These are phyloP conservation scores for Hypsopygia costalis DNA, from an alignment of 2,888 invertebrate species.

Conservation along the genomic window DNA sequence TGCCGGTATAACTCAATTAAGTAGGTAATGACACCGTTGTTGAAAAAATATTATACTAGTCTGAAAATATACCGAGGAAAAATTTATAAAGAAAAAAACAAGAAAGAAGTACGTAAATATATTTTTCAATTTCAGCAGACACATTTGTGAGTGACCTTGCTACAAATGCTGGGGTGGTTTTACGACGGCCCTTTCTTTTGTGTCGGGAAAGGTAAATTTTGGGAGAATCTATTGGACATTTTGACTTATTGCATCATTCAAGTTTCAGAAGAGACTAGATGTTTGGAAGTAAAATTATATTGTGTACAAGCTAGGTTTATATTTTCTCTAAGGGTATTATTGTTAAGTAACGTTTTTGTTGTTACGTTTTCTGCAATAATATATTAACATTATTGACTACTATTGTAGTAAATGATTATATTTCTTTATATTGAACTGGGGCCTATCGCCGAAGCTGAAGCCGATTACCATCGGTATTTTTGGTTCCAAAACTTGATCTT, in stretches of 20 bases:
- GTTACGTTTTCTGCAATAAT: too few relatives aligned
- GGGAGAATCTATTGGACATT: conserved; percentile 52
- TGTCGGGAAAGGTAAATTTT: conserved; percentile 53
- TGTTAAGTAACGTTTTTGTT: too few relatives aligned
- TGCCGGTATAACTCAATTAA: not conserved
- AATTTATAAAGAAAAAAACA: conserved; percentile 13
- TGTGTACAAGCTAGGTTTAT: not conserved
- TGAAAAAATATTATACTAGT: not conserved
- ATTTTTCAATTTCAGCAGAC: conserved; percentile 58
- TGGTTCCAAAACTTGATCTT: too few relatives aligned
- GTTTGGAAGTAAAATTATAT: not conserved
- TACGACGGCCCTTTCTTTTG: conserved; percentile 55
- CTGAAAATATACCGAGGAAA: not conserved
- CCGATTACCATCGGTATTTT: too few relatives aligned
- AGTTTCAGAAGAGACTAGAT: conserved; percentile 1
- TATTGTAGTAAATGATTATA: too few relatives aligned
- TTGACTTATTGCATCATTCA: conserved; percentile 53
- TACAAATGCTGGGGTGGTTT: conserved; percentile 51
- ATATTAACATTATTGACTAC: too few relatives aligned
- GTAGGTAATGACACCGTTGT: not conserved
- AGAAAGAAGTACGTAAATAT: conserved; percentile 33
- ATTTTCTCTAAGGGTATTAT: too few relatives aligned
- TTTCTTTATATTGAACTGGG: too few relatives aligned
- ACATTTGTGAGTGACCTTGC: conserved; percentile 56
- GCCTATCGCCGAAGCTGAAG: too few relatives aligned